Evolutionary conservation across 2,113 vertebrate species (phyloP).

Genomic region (Connochaetes taurinus): DNA sequence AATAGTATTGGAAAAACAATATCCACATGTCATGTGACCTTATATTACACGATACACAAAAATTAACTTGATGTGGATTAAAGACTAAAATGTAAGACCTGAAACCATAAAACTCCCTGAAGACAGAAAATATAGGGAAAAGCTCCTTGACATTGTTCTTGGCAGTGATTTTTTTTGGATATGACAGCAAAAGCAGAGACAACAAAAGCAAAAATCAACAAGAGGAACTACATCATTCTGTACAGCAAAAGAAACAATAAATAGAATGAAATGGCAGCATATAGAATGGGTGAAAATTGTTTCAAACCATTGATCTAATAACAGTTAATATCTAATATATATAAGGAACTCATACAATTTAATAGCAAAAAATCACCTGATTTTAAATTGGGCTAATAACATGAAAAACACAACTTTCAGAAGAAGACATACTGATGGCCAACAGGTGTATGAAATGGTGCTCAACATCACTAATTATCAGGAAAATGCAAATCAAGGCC

Average conservation of each 20-base stretch:
- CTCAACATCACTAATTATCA: neutral
- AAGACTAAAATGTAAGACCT: neutral
- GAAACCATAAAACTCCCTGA: neutral
- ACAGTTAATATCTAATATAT: neutral
- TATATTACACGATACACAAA: neutral
- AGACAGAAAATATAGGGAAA: neutral
- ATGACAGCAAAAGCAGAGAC: neutral
- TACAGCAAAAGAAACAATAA: neutral
- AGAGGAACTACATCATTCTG: neutral
- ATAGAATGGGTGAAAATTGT: neutral
- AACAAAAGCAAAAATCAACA: neutral
- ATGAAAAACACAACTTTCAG: neutral
- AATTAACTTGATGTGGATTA: neutral
- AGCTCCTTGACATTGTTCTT: neutral
- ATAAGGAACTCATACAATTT: neutral
- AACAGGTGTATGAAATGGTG: neutral
- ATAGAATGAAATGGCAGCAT: neutral
- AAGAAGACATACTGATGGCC: neutral
- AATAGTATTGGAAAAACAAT: neutral
- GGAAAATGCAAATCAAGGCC: neutral
- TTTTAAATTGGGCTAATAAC: neutral
- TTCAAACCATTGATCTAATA: neutral
- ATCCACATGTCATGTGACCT: neutral
- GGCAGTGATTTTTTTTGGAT: neutral
- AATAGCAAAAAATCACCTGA: neutral